These are phyloP conservation scores for Toxotes chatareus DNA, from an alignment of 2,113 vertebrate genomes.

Conservation along the genomic window DNA sequence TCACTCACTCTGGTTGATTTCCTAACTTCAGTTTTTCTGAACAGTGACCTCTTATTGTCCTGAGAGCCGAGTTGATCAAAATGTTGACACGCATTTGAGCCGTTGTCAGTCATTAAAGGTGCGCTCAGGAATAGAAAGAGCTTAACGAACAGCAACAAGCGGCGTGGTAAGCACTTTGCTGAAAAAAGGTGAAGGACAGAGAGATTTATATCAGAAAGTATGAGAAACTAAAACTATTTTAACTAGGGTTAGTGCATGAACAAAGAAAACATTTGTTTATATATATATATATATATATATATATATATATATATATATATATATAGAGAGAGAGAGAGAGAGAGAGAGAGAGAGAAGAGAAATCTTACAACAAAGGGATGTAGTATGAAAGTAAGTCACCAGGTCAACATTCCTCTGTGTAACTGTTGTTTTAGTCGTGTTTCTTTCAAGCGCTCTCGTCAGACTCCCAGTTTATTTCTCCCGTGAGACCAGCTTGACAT, in stretches of 20 bases:
- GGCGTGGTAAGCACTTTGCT: not conserved
- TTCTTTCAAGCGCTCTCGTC: constrained; percentile 21
- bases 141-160: not conserved
- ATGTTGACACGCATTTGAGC: not conserved
- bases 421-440: constrained; percentile 34
- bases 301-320: too few species aligned
- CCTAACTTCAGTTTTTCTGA: not conserved
- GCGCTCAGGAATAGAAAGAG: not conserved
- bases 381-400: constrained; percentile 30
- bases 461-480: constrained; percentile 1
- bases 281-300: too few species aligned
- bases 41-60: not conserved
- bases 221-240: not conserved
- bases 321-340: too few species aligned
- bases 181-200: not conserved
- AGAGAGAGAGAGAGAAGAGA: too few species aligned
- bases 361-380: constrained; percentile 3
- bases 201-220: not conserved
- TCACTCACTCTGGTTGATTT: not conserved
- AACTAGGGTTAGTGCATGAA: not conserved
- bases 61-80: not conserved
- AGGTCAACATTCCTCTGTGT: constrained; percentile 16
- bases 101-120: not conserved
- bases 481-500: not conserved
- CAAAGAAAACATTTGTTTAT: not conserved